Base-by-base conservation (phyloP, 2,113 vertebrate genomes). In the Psilopsiagon aymara region DNA sequence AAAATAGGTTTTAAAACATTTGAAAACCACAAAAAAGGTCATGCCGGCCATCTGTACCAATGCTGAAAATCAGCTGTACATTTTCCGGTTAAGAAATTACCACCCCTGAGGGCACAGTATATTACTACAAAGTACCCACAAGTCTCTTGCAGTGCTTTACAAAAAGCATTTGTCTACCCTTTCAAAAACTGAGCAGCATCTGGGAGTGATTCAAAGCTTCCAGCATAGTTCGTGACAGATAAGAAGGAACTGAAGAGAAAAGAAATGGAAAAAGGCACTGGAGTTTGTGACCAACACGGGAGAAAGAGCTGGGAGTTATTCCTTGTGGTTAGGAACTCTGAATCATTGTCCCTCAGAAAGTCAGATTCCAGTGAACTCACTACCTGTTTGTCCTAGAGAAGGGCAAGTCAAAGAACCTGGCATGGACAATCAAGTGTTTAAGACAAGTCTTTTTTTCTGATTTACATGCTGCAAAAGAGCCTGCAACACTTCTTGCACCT, bases 151-250 rank as follows among this genome's bases (percentile, higher is more conserved):
- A 3, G 17, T 49, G 46, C 68, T 86, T 95, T 88, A 46, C 35
- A 67, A 88, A 88, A 88, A 89, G 4, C 28, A 46, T 80, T 91
- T 18, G 4, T 57, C 43, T 83, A 24, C 63, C 41, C 39, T 82
- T 88, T 81, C 59, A 77, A 82, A 83, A 64, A 73, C 43, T 51
- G 64, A 83, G 24, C 23, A 80, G 64, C 68, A 83, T 35, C 71
- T 96, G 73, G 80, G 87, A 53, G 35, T 41, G 35, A 73, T 86
- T 91, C 68, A 91, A 86, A 83, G 39, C 31, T 89, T 94, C 82
- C 75, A 77, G 19, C 29, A 78, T 79, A 82, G 60, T 47, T 67
- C 44, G 29, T 57, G 82, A 62, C 49, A 87, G 51, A 47, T 46
- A 82, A 24, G 46, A 85, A 74, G 19, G 27, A 92, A 79, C 62